Percentiles rank a stretch among this genome's conserved stretches.
Conservation (phyloP, 1,140 invertebrate species). For the Lordiphosa stackelbergi region DNA sequence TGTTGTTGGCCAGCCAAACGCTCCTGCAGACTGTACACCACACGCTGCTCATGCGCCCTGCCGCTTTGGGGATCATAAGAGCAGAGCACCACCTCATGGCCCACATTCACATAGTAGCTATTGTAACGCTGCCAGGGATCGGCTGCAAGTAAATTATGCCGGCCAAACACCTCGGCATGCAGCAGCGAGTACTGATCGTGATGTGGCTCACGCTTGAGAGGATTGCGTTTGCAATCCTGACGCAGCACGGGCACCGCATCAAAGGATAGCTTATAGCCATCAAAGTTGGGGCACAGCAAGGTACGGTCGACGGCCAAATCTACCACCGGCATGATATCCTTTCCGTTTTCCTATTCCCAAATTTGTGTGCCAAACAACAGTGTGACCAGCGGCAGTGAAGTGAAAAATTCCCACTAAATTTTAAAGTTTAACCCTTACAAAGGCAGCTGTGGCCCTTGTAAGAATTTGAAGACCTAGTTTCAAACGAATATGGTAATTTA, state of each 20-base stretch:
- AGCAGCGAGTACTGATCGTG: conserved; percentile 85
- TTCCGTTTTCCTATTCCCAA: too few species aligned
- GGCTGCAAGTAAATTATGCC: conserved; percentile 83
- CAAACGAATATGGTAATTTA: too few species aligned
- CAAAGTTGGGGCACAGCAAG: conserved; percentile 84
- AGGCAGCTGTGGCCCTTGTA: too few species aligned
- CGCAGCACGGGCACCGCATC: conserved; percentile 80
- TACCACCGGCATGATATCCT: conserved; percentile 67
- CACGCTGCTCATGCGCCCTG: conserved; percentile 77
- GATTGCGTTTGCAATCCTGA: conserved; percentile 54
- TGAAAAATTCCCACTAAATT: too few species aligned
- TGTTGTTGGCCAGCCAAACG: too few species aligned
- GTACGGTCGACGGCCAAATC: conserved; percentile 82
- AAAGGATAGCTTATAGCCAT: conserved; percentile 88
- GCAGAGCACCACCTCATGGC: conserved; percentile 78
- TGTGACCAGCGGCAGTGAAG: too few species aligned
- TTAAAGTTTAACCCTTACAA: too few species aligned
- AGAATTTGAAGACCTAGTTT: too few species aligned
- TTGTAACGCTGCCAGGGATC: conserved; percentile 82
- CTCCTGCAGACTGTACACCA: conserved; percentile 68
- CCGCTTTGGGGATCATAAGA: conserved; percentile 78
- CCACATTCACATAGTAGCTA: conserved; percentile 81
- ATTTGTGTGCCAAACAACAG: not conserved
- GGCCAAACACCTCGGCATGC: conserved; percentile 84
- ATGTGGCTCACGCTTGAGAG: conserved; percentile 76